Conservation (phyloP, 2,113 vertebrate species). For the Engystomops pustulosus region DNA sequence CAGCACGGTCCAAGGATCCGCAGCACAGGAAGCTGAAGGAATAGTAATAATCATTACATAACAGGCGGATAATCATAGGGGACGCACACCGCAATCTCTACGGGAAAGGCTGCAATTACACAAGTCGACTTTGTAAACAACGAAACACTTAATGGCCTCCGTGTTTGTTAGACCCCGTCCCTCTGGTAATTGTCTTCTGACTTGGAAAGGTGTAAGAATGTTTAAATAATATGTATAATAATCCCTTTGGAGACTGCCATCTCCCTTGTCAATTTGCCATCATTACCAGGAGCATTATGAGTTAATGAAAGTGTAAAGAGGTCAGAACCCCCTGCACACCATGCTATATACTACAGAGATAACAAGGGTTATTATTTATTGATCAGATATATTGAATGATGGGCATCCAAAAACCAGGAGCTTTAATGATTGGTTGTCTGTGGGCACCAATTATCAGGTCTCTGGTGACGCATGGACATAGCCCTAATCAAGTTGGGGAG, state of each 20-base stretch:
- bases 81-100: constrained; percentile 22
- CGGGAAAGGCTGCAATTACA: constrained; percentile 16
- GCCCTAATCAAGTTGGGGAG: too few relatives aligned
- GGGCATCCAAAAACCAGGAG: too few relatives aligned
- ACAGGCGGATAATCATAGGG: background rate
- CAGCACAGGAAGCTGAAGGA: constrained; percentile 3
- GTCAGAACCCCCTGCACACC: too few relatives aligned
- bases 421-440: too few relatives aligned
- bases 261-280: background rate
- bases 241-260: background rate
- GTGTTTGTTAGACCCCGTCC: constrained; percentile 5
- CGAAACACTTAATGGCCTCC: background rate
- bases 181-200: constrained; percentile 24
- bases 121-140: constrained; percentile 16
- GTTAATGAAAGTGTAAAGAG: background rate
- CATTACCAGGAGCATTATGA: background rate
- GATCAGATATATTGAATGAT: too few relatives aligned
- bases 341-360: too few relatives aligned
- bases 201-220: constrained; percentile 6
- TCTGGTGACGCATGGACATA: too few relatives aligned
- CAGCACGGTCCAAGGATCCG: background rate
- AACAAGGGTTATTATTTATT: too few relatives aligned
- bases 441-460: too few relatives aligned
- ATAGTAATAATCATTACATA: constrained; percentile 33
- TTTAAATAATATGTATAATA: background rate